Base-by-base conservation (phyloP, 2,797 vertebrate genomes). In the Ctenopoma multispine region DNA sequence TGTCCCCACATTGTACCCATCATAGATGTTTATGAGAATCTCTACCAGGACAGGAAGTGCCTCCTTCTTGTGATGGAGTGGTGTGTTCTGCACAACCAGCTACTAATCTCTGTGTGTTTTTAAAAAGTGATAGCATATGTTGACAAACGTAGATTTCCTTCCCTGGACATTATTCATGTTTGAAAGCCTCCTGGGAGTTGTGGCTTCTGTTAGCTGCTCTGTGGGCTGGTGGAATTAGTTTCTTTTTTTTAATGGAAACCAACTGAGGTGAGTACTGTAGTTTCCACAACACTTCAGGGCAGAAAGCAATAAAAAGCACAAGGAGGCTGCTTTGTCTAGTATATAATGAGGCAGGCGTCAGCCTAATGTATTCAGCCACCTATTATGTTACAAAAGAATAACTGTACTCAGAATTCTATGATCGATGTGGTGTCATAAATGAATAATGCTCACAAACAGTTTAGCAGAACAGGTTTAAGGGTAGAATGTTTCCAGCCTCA, bases 11-110 rank as follows among this genome's bases (percentile, higher is more conserved):
- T 96, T 1, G 96, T 97, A 18, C 93, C 94, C 48, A 97, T 98
- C 57, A 91, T 95, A 71, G 96, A 97, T 0, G 96, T 97, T 75
- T 97, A 96, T 1, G 96, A 97, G 87, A 97, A 97, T 72, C 94
- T 98, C 23, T 96, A 97, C 54, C 96, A 96, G 58, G 92, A 92
- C 18, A 93, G 92, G 80, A 96, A 96, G 71, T 97, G 95, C 85
- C 93, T 31, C 29, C 29, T 6, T 67, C 95, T 98, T 4, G 93
- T 97, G 77, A 97, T 98, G 96, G 96, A 97, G 84, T 97, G 96
- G 96, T 94, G 89, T 72, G 4, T 41, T 40, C 9, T 21, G 12
- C 29, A 34, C 4, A 56, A 1, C 31, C 23, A 40, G 11, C 0
- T 5, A 49, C 24, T 44, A 31, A 40, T 61, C n/a, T 29, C 56